Conservation (phyloP, 2,888 invertebrate species). For the Philhelius pedissequus region DNA sequence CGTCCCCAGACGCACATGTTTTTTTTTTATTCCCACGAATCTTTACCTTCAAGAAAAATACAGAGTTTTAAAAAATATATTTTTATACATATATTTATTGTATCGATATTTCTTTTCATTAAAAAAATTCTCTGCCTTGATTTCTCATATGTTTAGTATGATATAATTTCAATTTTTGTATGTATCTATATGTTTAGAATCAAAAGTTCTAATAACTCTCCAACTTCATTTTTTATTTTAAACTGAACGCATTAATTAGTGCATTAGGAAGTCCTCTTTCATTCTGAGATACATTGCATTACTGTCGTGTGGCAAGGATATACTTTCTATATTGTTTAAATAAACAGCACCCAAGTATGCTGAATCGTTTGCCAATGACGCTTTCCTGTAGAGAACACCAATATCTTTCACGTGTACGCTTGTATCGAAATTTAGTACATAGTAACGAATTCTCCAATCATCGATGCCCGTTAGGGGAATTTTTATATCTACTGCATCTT, state of each 20-base stretch:
- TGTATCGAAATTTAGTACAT: slow-evolving; percentile 72
- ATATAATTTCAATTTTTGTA: too few species aligned
- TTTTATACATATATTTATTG: too few species aligned
- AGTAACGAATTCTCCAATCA: slow-evolving; percentile 75
- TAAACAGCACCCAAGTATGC: slow-evolving; percentile 74
- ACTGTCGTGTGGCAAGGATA: slow-evolving; percentile 19
- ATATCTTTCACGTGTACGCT: slow-evolving; percentile 73
- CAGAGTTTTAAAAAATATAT: too few species aligned
- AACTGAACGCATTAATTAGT: neutral
- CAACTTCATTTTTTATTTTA: too few species aligned
- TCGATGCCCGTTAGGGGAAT: slow-evolving; percentile 62
- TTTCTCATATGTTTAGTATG: too few species aligned
- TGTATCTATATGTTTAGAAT: too few species aligned
- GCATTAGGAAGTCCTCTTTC: slow-evolving; percentile 23
- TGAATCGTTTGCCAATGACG: slow-evolving; percentile 45
- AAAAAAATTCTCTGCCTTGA: too few species aligned
- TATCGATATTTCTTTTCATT: too few species aligned
- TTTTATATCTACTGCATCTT: slow-evolving; percentile 59
- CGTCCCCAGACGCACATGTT: too few species aligned
- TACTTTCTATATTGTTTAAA: slow-evolving; percentile 70
- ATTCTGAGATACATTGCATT: slow-evolving; percentile 47
- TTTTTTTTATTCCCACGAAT: too few species aligned
- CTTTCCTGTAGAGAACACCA: slow-evolving; percentile 72
- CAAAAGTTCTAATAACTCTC: too few species aligned
- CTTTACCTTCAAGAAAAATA: too few species aligned